These are phyloP conservation scores for Enoplolaimus lenunculus DNA, from an alignment of 2,888 invertebrate species.

Conservation along the genomic window DNA sequence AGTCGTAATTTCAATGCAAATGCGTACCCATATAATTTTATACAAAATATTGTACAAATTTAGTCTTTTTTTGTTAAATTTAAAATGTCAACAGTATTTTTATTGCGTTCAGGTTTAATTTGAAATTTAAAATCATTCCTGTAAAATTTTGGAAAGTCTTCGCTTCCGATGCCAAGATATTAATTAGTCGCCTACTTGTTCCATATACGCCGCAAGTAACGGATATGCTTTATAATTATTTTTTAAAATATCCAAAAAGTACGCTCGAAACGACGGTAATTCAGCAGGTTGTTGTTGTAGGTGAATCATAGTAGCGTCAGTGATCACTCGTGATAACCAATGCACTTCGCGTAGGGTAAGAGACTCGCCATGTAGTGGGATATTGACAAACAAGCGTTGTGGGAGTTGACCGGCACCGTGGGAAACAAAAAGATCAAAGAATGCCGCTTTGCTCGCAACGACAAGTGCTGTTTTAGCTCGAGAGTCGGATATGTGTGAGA, in stretches of 20 bases:
- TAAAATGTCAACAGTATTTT: too few species aligned
- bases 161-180: too few species aligned
- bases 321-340: background rate
- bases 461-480: background rate
- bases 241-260: constrained; percentile 34
- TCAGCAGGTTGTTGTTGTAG: constrained; percentile 3
- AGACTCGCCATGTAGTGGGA: constrained; percentile 30
- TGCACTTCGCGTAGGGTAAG: constrained; percentile 26
- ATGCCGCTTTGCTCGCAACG: background rate
- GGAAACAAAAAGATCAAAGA: background rate
- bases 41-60: too few species aligned
- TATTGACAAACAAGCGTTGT: constrained; percentile 27
- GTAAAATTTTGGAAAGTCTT: too few species aligned
- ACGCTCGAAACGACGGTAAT: constrained; percentile 25
- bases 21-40: too few species aligned
- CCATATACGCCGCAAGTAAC: constrained; percentile 34
- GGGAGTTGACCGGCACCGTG: background rate
- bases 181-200: constrained; percentile 33
- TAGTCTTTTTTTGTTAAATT: too few species aligned
- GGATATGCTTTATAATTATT: constrained; percentile 36
- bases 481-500: background rate
- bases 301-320: background rate
- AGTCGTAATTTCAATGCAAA: too few species aligned
- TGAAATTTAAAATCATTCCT: too few species aligned
- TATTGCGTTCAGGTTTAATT: too few species aligned